These are phyloP conservation scores for Tangara arthus DNA, from an alignment of 2,797 vertebrate genomes.

Conservation along the genomic window DNA sequence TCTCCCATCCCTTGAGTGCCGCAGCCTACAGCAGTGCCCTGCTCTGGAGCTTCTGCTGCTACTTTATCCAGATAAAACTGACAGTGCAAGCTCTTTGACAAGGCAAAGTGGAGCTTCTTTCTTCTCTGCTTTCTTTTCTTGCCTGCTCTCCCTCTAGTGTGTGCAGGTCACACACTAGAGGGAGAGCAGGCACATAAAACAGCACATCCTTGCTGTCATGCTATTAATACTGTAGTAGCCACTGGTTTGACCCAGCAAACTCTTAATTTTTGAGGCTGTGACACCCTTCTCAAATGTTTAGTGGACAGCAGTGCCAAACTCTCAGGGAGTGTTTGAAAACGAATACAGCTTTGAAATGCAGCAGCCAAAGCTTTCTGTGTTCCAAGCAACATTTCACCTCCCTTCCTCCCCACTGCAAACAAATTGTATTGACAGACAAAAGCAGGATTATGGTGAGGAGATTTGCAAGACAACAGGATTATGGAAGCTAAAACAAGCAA, in stretches of 20 bases:
- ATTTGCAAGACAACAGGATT: conserved; percentile 71
- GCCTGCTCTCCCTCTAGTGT: background rate
- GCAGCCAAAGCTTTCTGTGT: conserved; percentile 1
- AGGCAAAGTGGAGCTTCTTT: background rate
- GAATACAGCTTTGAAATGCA: background rate
- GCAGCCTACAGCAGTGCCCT: background rate
- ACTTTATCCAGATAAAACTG: background rate
- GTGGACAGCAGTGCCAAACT: background rate
- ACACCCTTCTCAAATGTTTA: background rate
- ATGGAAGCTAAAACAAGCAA: conserved; percentile 64
- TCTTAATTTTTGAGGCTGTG: background rate
- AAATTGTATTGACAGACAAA: conserved; percentile 72
- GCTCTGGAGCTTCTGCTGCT: background rate
- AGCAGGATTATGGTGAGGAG: conserved; percentile 66
- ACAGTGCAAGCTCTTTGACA: background rate
- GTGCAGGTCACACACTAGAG: too few species aligned
- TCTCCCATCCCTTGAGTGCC: background rate
- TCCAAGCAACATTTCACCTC: background rate
- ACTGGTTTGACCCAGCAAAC: background rate
- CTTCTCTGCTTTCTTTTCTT: background rate
- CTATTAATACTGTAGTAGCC: background rate
- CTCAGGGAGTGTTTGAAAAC: background rate
- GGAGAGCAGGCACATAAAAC: background rate
- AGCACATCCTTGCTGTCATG: background rate
- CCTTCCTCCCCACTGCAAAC: conserved; percentile 44